These are phyloP conservation scores for Scolopax bukidnonensis DNA, from an alignment of 2,797 vertebrate species.

Conservation along the genomic window DNA sequence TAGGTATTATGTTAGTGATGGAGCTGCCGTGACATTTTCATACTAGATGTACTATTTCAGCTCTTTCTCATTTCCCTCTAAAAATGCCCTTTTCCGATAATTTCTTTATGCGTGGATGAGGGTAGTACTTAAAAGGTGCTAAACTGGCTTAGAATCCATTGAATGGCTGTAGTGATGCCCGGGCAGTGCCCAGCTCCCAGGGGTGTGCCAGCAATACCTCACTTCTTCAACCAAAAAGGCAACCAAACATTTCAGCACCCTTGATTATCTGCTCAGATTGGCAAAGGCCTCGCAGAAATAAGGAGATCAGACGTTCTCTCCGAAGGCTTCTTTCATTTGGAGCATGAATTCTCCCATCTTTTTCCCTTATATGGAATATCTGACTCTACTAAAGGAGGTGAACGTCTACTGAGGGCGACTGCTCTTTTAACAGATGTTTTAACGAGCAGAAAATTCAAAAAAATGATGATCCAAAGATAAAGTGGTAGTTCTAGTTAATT, in stretches of 20 bases:
- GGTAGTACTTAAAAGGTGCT: neutral
- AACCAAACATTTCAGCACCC: neutral
- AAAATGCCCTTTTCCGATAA: neutral
- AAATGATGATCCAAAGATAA: neutral
- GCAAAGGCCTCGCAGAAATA: neutral
- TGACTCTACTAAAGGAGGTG: neutral
- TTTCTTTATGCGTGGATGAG: neutral
- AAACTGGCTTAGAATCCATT: neutral
- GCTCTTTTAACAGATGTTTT: neutral
- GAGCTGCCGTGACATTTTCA: neutral
- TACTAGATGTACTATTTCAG: neutral
- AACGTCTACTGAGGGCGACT: neutral
- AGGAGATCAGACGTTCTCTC: neutral
- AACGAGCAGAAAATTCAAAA: neutral
- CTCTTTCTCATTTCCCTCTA: neutral
- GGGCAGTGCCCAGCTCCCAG: neutral
- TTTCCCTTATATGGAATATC: neutral
- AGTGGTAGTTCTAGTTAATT: neutral
- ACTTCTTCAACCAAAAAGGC: constrained; percentile 1
- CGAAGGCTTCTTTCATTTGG: neutral
- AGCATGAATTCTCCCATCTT: neutral
- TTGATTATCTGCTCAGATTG: neutral
- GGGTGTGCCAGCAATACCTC: neutral
- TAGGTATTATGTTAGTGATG: neutral
- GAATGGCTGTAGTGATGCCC: neutral